Evolutionary conservation across 2,888 invertebrate species (phyloP).

Genomic region (Asteroscopus sphinx): DNA sequence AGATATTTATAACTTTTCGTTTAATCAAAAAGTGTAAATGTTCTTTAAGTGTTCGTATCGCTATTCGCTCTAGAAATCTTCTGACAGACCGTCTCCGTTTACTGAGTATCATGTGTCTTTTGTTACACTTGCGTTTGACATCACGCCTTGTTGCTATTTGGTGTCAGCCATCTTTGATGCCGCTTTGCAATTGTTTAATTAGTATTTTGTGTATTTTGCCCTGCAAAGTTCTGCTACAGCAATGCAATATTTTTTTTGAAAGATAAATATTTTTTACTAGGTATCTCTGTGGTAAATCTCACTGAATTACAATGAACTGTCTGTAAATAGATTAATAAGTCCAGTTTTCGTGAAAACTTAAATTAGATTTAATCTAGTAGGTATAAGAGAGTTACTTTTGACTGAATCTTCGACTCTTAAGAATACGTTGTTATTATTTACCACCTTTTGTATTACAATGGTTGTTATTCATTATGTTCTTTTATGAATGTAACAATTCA

Average conservation of each 20-base stretch:
- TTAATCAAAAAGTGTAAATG: slow-evolving; percentile 24
- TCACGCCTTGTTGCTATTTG: slow-evolving; percentile 32
- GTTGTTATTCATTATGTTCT: slow-evolving; percentile 8
- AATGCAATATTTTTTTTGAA: too few relatives aligned
- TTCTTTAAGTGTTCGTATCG: slow-evolving; percentile 52
- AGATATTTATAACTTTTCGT: neutral
- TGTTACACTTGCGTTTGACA: slow-evolving; percentile 51
- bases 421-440: neutral
- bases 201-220: too few relatives aligned
- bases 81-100: slow-evolving; percentile 56
- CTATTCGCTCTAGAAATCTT: slow-evolving; percentile 69
- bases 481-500: slow-evolving; percentile 21
- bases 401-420: neutral
- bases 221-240: too few relatives aligned
- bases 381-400: too few relatives aligned
- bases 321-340: too few relatives aligned
- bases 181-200: slow-evolving; percentile 29
- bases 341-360: too few relatives aligned
- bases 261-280: too few relatives aligned
- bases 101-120: slow-evolving; percentile 62
- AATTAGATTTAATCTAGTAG: too few relatives aligned
- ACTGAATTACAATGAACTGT: too few relatives aligned
- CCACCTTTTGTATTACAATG: neutral
- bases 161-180: slow-evolving; percentile 26
- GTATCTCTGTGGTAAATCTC: too few relatives aligned